A percentile compares a stretch with the other conserved stretches of the same genome.
Evolutionary conservation across 2,888 invertebrate species (phyloP).

Genomic region (Pseudeuparius sepicola): DNA sequence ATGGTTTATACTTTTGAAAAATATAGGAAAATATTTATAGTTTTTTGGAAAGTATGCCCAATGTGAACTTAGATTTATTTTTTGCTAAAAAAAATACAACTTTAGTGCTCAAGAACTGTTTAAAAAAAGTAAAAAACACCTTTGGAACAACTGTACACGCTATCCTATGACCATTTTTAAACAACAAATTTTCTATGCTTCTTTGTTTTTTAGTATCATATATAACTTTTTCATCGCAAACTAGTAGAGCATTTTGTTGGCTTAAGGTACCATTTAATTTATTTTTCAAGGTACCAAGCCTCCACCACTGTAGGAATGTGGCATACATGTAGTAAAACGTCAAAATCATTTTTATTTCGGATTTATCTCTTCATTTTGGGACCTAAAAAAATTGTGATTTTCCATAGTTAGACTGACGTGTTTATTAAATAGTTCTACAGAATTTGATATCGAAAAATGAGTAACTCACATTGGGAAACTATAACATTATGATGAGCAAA

Average conservation of each 20-base stretch:
- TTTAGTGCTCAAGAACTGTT: conserved; percentile 10
- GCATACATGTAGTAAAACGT: conserved; percentile 77
- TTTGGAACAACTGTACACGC: conserved; percentile 48
- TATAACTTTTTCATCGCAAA: conserved; percentile 31
- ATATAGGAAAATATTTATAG: conserved; percentile 37
- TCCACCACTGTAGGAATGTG: conserved; percentile 73
- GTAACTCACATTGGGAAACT: too few species aligned
- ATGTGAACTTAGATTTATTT: conserved; percentile 38
- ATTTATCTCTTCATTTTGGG: too few species aligned
- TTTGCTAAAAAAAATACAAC: conserved; percentile 37
- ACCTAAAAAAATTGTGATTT: too few species aligned
- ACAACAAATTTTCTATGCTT: conserved; percentile 49
- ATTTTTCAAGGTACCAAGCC: conserved; percentile 57
- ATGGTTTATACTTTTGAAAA: conserved; percentile 25
- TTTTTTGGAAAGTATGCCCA: conserved; percentile 44
- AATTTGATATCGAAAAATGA: too few species aligned
- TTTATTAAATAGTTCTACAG: too few species aligned
- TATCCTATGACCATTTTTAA: conserved; percentile 43
- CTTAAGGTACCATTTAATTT: conserved; percentile 48
- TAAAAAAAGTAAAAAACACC: conserved; percentile 33
- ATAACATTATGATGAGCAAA: too few species aligned
- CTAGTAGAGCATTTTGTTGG: conserved; percentile 35
- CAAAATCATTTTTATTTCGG: conserved; percentile 65
- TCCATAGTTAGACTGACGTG: too few species aligned
- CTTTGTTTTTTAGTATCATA: conserved; percentile 30